Evolutionary conservation across 1,140 invertebrate genomes (phyloP), one percentile per base, ranked within the genome.

Genomic region (Drosophila bocqueti): DNA sequence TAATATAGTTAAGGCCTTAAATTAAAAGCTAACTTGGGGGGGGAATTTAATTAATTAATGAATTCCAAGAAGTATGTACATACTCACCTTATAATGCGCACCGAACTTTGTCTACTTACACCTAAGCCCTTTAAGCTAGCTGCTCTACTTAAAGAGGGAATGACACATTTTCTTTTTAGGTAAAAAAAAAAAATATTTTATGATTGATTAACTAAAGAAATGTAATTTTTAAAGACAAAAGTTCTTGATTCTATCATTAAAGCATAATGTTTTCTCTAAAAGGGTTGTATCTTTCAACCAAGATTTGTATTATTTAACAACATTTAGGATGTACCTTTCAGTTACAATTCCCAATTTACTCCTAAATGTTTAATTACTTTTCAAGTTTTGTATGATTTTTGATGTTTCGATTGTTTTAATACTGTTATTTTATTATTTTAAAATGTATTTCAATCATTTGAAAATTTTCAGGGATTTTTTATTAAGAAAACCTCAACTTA

Each of bases 371-470:
- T 34, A 9, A 34, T 34, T 34, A 10, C 10, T 8, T 47, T 7
- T 1, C 15, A 2, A 0, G 3, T 42, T 8, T 24, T 24, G 3
- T 8, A 47, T 16, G 3, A 24, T 47, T 24, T 47, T 24, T 8
- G 24, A 24, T 1, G 6, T 0, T 47, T 15, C 4, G 4, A 47
- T 15, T 2, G 0, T 3, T 47, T 0, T 0, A 3, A 15, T 15
- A 24, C 3, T 11, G 4, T 11, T 11, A 4, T 21, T 18, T 11
- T 11, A 31, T 9, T 9, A 9, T 34, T 34, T 34, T 34, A 7
- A 34, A 34, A 34, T 34, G 8, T 34, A 34, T 34, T 34, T 10
- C 8, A 2, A 34, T 34, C 8, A 34, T 31, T 31, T 31, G 0
- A 8, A 8, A 31, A 8, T 8, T 1, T 31, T 31, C 8, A 31